Percentiles rank a stretch among this genome's conserved stretches.
These are phyloP conservation scores for Chloroceryle amazona DNA, from an alignment of 2,797 vertebrate genomes.

Conservation along the genomic window DNA sequence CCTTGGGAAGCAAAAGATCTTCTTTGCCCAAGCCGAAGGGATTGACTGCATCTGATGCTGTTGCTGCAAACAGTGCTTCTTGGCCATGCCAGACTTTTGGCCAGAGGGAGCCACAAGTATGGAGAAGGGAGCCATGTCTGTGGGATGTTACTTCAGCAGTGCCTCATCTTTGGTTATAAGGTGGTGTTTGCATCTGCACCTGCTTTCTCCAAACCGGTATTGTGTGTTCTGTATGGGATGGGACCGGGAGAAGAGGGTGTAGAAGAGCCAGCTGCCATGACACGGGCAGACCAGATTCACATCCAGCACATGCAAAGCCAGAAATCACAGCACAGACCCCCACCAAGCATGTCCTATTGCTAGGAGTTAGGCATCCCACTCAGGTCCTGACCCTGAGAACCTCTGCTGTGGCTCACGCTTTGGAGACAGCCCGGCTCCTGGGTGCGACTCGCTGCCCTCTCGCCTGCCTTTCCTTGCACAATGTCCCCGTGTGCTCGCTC, in stretches of 20 bases:
- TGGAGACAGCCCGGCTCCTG: not conserved
- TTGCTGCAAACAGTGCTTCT: not conserved
- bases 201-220: not conserved
- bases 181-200: not conserved
- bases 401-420: not conserved
- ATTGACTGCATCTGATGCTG: not conserved
- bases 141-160: not conserved
- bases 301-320: not conserved
- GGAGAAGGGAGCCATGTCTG: not conserved
- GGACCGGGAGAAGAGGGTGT: not conserved
- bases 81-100: not conserved
- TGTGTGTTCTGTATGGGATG: not conserved
- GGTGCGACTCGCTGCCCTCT: not conserved
- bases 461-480: not conserved
- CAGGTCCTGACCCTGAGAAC: not conserved
- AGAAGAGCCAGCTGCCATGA: not conserved
- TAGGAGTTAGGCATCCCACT: not conserved
- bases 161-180: not conserved
- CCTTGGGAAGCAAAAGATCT: not conserved
- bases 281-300: not conserved
- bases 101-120: not conserved
- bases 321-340: not conserved
- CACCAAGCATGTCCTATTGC: not conserved
- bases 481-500: not conserved
- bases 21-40: not conserved